These are phyloP conservation scores for Leptosomus discolor DNA, from an alignment of 2,113 vertebrate genomes.

Conservation along the genomic window DNA sequence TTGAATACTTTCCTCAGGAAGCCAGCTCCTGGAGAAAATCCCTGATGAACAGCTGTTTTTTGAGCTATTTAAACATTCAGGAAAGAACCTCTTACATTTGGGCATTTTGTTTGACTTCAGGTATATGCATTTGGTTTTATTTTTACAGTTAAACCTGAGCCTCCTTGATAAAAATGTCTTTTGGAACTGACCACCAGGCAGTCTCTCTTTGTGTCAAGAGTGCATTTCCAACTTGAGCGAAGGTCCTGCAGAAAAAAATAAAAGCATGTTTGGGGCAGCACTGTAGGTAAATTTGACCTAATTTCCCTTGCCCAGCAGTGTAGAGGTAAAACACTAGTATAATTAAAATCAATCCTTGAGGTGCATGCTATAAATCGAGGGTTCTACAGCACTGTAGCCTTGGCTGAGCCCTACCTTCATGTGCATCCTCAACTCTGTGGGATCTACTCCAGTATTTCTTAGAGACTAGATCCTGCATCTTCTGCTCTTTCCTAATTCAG, in stretches of 20 bases:
- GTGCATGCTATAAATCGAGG: background rate
- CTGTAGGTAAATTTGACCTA: background rate
- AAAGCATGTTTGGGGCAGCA: background rate
- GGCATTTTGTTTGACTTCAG: background rate
- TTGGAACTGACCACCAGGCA: background rate
- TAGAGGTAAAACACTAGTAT: background rate
- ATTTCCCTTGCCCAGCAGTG: background rate
- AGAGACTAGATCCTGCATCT: background rate
- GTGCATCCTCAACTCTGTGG: background rate
- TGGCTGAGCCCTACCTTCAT: fast-evolving
- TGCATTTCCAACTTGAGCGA: background rate
- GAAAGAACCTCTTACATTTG: background rate
- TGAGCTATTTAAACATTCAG: background rate
- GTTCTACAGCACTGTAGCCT: background rate
- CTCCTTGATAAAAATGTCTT: background rate
- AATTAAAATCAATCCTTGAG: background rate
- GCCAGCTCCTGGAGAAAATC: background rate
- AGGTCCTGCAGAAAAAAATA: background rate
- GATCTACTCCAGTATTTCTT: background rate
- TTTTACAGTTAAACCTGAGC: background rate
- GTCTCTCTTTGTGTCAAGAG: background rate
- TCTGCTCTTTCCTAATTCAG: background rate
- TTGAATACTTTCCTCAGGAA: background rate
- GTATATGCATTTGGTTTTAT: background rate
- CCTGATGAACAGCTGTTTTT: background rate